Percentiles rank a stretch among this genome's conserved stretches.
These are phyloP conservation scores for Loris lydekkerianus DNA, from an alignment of 2,797 vertebrate genomes.

Conservation along the genomic window DNA sequence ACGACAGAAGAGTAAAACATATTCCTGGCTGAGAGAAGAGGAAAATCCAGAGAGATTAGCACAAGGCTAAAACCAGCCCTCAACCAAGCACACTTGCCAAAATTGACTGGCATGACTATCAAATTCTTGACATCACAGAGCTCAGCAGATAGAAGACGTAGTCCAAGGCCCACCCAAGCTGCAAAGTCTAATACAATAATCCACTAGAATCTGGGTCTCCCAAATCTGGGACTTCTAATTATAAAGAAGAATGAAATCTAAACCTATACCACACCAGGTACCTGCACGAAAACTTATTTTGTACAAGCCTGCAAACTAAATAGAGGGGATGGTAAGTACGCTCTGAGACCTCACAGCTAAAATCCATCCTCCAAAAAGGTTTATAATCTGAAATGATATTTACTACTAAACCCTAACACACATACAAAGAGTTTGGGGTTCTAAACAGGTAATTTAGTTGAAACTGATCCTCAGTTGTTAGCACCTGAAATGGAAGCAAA, in stretches of 20 bases:
- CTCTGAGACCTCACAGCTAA: not conserved
- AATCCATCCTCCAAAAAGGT: not conserved
- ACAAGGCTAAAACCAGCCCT: not conserved
- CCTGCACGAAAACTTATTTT: not conserved
- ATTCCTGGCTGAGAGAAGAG: not conserved
- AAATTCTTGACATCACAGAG: not conserved
- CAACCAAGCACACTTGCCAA: not conserved
- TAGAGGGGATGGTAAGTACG: not conserved
- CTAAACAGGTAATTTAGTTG: slow-evolving; percentile 16
- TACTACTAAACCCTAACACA: not conserved
- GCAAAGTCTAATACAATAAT: not conserved
- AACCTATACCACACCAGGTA: not conserved
- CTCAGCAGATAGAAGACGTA: not conserved
- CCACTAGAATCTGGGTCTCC: not conserved
- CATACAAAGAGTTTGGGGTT: no score
- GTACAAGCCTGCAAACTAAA: slow-evolving; percentile 41
- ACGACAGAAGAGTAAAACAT: not conserved
- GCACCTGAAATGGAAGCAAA: not conserved
- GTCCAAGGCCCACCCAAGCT: not conserved
- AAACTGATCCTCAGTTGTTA: not conserved
- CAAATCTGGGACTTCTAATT: not conserved
- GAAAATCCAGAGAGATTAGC: not conserved
- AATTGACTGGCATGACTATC: not conserved
- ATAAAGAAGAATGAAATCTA: slow-evolving; percentile 8
- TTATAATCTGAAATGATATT: not conserved